Evolutionary conservation across 2,113 vertebrate genomes (phyloP), one percentile per base, ranked within the genome.

Genomic region (Australoheros scitulus): DNA sequence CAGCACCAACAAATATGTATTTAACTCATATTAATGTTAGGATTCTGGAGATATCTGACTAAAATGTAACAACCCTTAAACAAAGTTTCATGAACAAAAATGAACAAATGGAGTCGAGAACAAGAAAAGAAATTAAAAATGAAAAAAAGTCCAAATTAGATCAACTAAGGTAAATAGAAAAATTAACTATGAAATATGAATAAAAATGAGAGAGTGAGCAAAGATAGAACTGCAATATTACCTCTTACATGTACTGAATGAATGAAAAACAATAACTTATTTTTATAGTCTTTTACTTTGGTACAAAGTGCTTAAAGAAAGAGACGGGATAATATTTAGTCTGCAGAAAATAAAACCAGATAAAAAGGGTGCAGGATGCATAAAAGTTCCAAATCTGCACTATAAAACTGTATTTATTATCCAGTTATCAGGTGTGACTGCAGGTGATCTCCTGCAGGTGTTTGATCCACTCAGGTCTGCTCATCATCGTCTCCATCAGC

Each of bases 21-120:
- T 52, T 0, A 1, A 52, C 43, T 70, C 32, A 14, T 52, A 29
- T 70, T 70, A 13, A 70, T 20, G 43, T 52, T 50, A 50, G 22
- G 1, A 50, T 68, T 0, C 17, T 29, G 60, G 34, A 34, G 5
- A 34, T n/a, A 61, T 20, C 60, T 0, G 2, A 50, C 1, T 52
- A 52, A 52, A 50, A 32, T 52, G 17, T 13, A 47, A 72, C 11
- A 52, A 72, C 52, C 0, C 50, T 72, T 32, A 32, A 72, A 1
- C 24, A 52, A 50, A 2, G 41, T 0, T 70, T 43, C 5, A 29
- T 70, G 47, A 11, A 7, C 24, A 29, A 26, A 50, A 50, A 14
- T 70, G 41, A 70, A 50, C 38, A 68, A 70, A 17, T 52, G 43
- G 41, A 18, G 65, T 0, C 29, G 9, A 70, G 43, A 70, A 50